These are phyloP conservation scores for Nymphalis c-album DNA, from an alignment of 2,888 invertebrate genomes.

Conservation along the genomic window DNA sequence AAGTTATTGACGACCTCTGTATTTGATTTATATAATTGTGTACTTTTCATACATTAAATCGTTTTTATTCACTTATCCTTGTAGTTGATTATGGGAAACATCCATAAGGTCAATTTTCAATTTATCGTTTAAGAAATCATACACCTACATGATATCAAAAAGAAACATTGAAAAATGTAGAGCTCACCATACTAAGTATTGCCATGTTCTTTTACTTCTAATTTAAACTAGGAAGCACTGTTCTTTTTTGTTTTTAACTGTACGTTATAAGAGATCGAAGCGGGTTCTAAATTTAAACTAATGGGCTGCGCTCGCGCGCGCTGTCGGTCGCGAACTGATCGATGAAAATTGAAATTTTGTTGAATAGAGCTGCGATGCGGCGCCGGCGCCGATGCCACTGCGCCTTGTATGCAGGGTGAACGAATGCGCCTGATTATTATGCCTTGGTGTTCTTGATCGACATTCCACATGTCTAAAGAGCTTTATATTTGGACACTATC, in stretches of 20 bases:
- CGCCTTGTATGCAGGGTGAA: constrained; percentile 45
- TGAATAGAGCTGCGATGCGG: constrained; percentile 35
- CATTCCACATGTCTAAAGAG: constrained; percentile 62
- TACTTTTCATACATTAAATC: too few species aligned
- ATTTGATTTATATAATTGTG: too few species aligned
- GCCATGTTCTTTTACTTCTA: constrained; percentile 68
- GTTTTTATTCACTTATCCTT: not conserved
- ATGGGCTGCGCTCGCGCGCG: constrained; percentile 57
- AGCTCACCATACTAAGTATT: constrained; percentile 62
- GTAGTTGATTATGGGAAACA: not conserved
- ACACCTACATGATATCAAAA: not conserved
- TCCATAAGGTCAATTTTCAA: not conserved
- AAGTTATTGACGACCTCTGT: too few species aligned
- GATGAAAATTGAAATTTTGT: constrained; percentile 66
- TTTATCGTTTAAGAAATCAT: not conserved
- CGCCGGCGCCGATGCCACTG: constrained; percentile 51
- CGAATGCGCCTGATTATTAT: constrained; percentile 57
- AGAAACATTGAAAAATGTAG: not conserved
- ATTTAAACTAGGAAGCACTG: constrained; percentile 67
- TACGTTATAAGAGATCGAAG: constrained; percentile 38
- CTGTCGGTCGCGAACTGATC: constrained; percentile 62
- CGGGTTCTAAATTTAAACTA: constrained; percentile 48
- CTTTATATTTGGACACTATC: constrained; percentile 63
- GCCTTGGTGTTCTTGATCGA: constrained; percentile 54
- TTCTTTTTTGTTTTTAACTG: constrained; percentile 51